These are phyloP conservation scores for Sesia apiformis DNA, from an alignment of 2,888 invertebrate species.

Conservation along the genomic window DNA sequence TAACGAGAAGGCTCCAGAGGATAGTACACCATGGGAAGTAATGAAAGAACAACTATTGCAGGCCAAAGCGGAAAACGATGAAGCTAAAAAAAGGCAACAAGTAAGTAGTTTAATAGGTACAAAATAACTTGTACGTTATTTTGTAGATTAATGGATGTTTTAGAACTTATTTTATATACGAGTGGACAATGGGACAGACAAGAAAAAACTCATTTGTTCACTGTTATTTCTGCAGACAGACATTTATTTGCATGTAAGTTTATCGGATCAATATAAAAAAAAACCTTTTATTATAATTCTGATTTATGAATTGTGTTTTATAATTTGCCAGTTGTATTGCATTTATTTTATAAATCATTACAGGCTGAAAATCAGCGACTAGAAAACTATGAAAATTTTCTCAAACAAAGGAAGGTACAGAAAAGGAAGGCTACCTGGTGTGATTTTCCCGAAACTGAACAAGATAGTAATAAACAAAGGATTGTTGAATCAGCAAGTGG, in stretches of 20 bases:
- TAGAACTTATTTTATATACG: neutral
- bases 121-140: neutral
- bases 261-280: too few relatives aligned
- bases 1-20: slow-evolving; percentile 79
- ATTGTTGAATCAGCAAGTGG: neutral
- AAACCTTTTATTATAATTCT: neutral
- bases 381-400: slow-evolving; percentile 65
- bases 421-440: slow-evolving; percentile 70
- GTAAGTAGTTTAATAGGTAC: slow-evolving; percentile 17
- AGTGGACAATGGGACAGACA: too few relatives aligned
- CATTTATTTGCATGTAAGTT: too few relatives aligned
- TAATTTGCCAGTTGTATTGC: neutral
- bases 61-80: slow-evolving; percentile 60
- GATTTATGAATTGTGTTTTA: neutral
- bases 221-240: too few relatives aligned
- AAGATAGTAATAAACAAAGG: slow-evolving; percentile 17
- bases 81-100: slow-evolving; percentile 48
- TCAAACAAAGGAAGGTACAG: slow-evolving; percentile 61
- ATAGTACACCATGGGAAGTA: slow-evolving; percentile 82
- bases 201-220: too few relatives aligned
- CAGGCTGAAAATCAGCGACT: slow-evolving; percentile 66
- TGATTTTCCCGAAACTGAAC: slow-evolving; percentile 62
- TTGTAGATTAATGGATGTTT: neutral
- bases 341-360: slow-evolving; percentile 11
- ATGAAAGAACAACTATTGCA: slow-evolving; percentile 78